These are phyloP conservation scores for Aspidiotus destructor DNA, from an alignment of 2,888 invertebrate genomes.

Conservation along the genomic window DNA sequence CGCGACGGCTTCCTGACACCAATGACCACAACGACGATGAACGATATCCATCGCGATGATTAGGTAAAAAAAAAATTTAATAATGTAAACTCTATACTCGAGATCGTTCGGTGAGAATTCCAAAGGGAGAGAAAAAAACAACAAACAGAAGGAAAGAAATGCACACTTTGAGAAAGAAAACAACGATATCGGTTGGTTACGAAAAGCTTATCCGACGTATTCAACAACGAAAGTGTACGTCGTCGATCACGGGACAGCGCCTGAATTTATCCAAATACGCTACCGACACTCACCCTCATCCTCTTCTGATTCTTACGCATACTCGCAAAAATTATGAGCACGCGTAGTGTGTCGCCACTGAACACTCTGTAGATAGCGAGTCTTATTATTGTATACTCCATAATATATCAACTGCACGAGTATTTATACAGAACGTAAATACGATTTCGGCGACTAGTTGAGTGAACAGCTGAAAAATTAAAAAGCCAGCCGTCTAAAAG, in stretches of 20 bases:
- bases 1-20: not conserved
- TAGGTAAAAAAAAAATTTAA: not conserved
- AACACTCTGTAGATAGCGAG: not conserved
- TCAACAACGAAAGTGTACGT: not conserved
- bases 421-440: too few relatives aligned
- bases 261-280: not conserved
- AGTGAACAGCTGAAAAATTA: too few relatives aligned
- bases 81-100: not conserved
- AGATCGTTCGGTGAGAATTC: not conserved
- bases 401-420: too few relatives aligned
- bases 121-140: not conserved
- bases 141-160: not conserved
- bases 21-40: slow-evolving; percentile 1
- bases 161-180: not conserved
- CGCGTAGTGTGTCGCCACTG: slow-evolving; percentile 6
- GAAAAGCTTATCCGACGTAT: not conserved
- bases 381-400: too few relatives aligned
- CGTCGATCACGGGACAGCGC: slow-evolving; percentile 6
- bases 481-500: too few relatives aligned
- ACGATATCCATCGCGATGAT: not conserved
- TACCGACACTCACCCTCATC: not conserved
- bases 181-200: not conserved
- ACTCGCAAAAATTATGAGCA: slow-evolving; percentile 14
- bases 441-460: too few relatives aligned
- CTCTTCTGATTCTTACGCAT: slow-evolving; percentile 7